A percentile compares a stretch with the other conserved stretches of the same genome.
phyloP scores from a whole-genome alignment of 2,888 invertebrate genomes.

The Gymnoscelis rufifasciata region DNA sequence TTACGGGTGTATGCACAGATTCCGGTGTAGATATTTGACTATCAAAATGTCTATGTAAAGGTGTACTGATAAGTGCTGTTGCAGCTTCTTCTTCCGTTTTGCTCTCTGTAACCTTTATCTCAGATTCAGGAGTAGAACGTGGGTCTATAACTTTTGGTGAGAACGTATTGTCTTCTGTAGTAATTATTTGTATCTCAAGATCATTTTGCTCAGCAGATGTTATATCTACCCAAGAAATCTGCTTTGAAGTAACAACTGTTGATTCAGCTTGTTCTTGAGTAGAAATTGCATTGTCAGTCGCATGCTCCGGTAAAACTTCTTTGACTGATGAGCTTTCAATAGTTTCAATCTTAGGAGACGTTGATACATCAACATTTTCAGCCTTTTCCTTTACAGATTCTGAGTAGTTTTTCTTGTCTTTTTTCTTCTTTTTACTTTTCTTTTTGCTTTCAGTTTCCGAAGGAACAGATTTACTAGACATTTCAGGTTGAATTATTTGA shows the following conservation, averaged over 20 bases:
- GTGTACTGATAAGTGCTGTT: conserved; percentile 11
- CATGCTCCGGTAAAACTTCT: background rate
- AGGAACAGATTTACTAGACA: background rate
- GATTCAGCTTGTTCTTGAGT: background rate
- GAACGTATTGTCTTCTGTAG: background rate
- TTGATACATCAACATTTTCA: conserved; percentile 31
- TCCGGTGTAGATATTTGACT: conserved; percentile 61
- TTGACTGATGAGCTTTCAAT: conserved; percentile 24
- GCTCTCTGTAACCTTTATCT: background rate
- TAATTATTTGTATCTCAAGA: conserved; percentile 12
- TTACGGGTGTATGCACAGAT: conserved; percentile 61
- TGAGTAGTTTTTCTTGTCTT: conserved; percentile 41
- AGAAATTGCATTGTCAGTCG: background rate
- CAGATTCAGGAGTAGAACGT: background rate
- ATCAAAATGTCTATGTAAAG: conserved; percentile 29
- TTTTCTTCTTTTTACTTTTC: conserved; percentile 59
- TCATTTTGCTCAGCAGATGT: conserved; percentile 36
- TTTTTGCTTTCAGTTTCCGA: conserved; percentile 43
- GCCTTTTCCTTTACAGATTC: conserved; percentile 23
- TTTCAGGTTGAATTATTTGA: background rate
- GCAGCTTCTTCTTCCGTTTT: background rate
- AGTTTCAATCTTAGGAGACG: conserved; percentile 30
- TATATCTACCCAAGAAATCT: conserved; percentile 29
- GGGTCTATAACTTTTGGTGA: background rate
- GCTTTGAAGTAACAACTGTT: background rate